Base-by-base conservation (phyloP, 2,888 invertebrate species). In the Drosophila algonquin region DNA sequence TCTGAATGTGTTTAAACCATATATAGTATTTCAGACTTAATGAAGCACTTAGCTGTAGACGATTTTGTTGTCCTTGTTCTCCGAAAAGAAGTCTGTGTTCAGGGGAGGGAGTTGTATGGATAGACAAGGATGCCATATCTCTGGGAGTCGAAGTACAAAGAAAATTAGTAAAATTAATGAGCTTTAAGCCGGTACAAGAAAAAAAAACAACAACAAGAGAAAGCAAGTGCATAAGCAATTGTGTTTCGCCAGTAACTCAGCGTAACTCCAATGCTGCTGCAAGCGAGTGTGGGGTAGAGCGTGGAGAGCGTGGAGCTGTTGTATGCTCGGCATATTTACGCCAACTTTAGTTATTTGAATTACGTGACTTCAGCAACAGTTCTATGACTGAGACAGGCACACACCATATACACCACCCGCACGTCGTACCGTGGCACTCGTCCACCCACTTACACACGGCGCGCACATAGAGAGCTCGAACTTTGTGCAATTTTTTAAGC, bases 331-430 rank as follows among this genome's bases (percentile, higher is more conserved):
- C 88, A 87, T 87, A 85, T 87, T 86, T 89, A 80, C 86, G 83
- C 87, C 85, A 89, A 90, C 87, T 90, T 89, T 85, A 89, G 90
- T 87, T 90, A 89, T 89, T 89, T 90, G 90, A 89, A 89, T 89
- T 89, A 89, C 90, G 90, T 90, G 89, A 90, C 87, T 90, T 89
- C 79, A 73, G 90, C 87, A 89, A 89, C 89, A 89, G 90, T 88
- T 88, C 77, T 79, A 81, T 79, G 84, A 83, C 84, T 88, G 87
- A 73, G 87, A 79, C 73, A 58, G 69, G 61, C 74, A 40, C 40
- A n/a, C 40, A 40, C 14, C 40, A 40, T 40, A 14, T 6, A 40
- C 40, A 14, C 80, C 65, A 55, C 51, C 59, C 47, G 52, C 58
- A 46, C 30, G 59, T 55, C 30, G 30, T 8, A 30, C 30, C 8